A percentile compares a stretch with the other conserved stretches of the same genome.
These are phyloP conservation scores for Micrastur ruficollis DNA, from an alignment of 2,797 vertebrate species.

Conservation along the genomic window DNA sequence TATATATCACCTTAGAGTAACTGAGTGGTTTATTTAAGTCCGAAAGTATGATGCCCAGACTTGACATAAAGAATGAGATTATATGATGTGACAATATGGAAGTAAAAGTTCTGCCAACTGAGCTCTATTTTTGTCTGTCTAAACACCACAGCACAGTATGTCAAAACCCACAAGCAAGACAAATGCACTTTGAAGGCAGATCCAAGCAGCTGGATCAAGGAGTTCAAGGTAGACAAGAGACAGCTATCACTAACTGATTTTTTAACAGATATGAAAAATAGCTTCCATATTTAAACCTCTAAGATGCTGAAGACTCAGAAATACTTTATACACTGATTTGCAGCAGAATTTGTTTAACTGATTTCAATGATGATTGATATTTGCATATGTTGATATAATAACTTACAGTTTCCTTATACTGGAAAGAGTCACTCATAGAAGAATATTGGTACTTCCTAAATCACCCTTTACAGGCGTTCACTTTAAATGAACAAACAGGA, in stretches of 20 bases:
- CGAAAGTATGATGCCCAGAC: background rate
- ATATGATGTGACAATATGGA: background rate
- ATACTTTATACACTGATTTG: background rate
- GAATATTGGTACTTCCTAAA: background rate
- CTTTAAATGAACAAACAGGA: constrained; percentile 52
- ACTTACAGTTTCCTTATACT: background rate
- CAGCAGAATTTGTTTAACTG: background rate
- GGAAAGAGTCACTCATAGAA: background rate
- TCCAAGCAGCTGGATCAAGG: background rate
- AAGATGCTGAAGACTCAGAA: background rate
- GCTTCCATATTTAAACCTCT: background rate
- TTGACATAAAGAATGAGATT: background rate
- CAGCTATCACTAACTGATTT: background rate
- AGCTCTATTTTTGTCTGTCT: background rate
- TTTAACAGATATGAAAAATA: background rate
- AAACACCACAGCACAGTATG: background rate
- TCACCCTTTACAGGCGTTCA: background rate
- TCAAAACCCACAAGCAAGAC: background rate
- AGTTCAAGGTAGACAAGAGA: background rate
- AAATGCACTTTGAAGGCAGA: background rate
- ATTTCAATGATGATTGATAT: background rate
- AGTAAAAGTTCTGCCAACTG: background rate
- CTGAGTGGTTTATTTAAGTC: background rate
- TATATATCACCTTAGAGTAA: background rate
- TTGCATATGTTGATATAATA: background rate